Evolutionary conservation across 2,797 vertebrate species (phyloP).

Genomic region (Chaetophractus vellerosus): DNA sequence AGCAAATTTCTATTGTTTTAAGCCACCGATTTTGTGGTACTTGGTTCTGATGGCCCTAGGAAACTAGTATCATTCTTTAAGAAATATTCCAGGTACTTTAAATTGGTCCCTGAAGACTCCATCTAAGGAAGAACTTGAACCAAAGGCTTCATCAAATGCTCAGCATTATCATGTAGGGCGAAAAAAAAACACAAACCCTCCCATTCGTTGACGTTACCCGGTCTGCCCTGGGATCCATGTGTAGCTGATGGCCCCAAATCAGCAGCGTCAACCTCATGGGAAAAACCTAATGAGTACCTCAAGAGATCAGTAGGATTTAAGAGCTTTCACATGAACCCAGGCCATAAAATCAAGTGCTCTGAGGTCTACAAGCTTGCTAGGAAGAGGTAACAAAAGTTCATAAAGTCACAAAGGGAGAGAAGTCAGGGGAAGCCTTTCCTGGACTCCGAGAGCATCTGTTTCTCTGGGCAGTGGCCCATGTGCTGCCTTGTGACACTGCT

Average conservation of each 20-base stretch:
- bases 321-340: neutral
- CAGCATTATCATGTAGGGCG: no score
- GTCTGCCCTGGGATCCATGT: neutral
- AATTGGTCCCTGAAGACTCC: neutral
- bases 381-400: neutral
- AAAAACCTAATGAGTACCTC: neutral
- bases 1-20: no score
- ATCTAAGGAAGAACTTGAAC: neutral
- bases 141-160: neutral
- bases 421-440: fast-evolving
- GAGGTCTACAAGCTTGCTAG: neutral
- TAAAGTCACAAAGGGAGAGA: neutral
- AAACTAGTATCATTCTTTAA: neutral
- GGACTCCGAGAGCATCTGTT: neutral
- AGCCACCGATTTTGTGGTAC: no score
- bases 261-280: fast-evolving
- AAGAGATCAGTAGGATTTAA: neutral
- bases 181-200: neutral
- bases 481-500: neutral
- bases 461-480: neutral
- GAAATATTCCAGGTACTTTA: neutral
- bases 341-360: neutral
- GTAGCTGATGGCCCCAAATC: neutral
- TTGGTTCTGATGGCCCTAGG: no score
- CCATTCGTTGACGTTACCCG: neutral